These are phyloP conservation scores for Aspidiotus rigidus DNA, from an alignment of 2,888 invertebrate genomes.

Conservation along the genomic window DNA sequence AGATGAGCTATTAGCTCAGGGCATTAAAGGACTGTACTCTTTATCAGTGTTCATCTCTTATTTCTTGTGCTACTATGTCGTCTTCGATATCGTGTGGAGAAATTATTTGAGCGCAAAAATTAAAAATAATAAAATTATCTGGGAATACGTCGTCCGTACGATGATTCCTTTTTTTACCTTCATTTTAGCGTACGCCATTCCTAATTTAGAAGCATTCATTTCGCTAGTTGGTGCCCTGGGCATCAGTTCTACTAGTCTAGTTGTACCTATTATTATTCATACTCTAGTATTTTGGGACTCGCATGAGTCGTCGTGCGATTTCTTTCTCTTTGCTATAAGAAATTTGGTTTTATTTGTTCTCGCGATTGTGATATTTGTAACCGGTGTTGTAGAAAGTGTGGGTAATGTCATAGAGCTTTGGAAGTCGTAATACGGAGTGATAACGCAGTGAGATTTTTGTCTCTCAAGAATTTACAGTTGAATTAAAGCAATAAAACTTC, in stretches of 20 bases:
- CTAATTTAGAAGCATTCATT: conserved; percentile 60
- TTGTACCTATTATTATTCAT: conserved; percentile 82
- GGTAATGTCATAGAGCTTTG: conserved; percentile 7
- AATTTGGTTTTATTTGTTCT: conserved; percentile 9
- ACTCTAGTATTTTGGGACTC: conserved; percentile 70
- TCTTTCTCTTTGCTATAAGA: not conserved
- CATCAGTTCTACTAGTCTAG: conserved; percentile 74
- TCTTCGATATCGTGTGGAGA: conserved; percentile 86
- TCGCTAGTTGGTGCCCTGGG: conserved; percentile 79
- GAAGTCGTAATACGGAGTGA: too few relatives aligned
- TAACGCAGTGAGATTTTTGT: too few relatives aligned
- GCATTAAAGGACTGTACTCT: conserved; percentile 62
- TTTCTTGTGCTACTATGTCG: conserved; percentile 88
- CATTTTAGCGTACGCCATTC: conserved; percentile 71
- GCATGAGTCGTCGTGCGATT: conserved; percentile 39
- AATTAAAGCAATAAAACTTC: too few relatives aligned
- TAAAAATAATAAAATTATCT: conserved; percentile 53
- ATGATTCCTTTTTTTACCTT: conserved; percentile 70
- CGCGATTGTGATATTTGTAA: conserved; percentile 18
- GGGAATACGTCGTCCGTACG: conserved; percentile 73
- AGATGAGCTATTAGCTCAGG: conserved; percentile 55
- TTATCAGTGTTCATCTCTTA: conserved; percentile 83
- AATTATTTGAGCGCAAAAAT: conserved; percentile 57
- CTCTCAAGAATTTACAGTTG: too few relatives aligned
- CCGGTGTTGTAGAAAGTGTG: conserved; percentile 23